Evolutionary conservation across 2,113 vertebrate species (phyloP).

Genomic region (Dromiciops gliroides): DNA sequence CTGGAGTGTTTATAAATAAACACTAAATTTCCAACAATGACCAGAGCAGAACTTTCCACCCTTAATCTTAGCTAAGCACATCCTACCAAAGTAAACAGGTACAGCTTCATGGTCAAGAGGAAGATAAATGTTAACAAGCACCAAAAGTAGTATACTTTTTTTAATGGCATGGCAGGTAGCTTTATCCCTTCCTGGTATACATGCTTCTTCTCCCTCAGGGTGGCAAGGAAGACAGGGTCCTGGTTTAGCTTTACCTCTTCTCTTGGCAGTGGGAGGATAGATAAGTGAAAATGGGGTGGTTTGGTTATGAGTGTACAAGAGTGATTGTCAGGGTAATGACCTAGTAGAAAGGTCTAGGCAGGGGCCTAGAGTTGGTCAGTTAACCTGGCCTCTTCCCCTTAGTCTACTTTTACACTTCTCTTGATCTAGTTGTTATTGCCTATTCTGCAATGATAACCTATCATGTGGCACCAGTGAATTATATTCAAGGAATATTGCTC

Average conservation of each 20-base stretch:
- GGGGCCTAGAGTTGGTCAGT: neutral
- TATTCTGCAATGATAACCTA: constrained; percentile 47
- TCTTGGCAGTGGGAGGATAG: neutral
- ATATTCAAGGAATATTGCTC: constrained; percentile 17
- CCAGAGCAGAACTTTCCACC: neutral
- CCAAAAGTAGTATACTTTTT: neutral
- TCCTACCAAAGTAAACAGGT: neutral
- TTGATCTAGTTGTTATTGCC: neutral
- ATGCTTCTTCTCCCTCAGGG: neutral
- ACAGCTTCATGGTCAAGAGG: neutral
- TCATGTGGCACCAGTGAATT: neutral
- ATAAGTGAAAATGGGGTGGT: too few species aligned
- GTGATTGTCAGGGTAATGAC: neutral
- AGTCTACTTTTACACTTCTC: too few species aligned
- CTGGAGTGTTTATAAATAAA: neutral
- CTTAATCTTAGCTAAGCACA: constrained; percentile 23
- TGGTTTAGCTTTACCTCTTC: neutral
- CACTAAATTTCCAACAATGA: neutral
- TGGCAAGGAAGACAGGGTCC: neutral
- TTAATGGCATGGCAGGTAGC: neutral
- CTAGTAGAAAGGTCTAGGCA: neutral
- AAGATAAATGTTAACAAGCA: constrained; percentile 45
- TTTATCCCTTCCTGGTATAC: neutral
- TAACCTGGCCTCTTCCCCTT: neutral
- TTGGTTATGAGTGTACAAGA: neutral